phyloP scores from a whole-genome alignment of 2,113 vertebrate genomes.

The Neogale vison region DNA sequence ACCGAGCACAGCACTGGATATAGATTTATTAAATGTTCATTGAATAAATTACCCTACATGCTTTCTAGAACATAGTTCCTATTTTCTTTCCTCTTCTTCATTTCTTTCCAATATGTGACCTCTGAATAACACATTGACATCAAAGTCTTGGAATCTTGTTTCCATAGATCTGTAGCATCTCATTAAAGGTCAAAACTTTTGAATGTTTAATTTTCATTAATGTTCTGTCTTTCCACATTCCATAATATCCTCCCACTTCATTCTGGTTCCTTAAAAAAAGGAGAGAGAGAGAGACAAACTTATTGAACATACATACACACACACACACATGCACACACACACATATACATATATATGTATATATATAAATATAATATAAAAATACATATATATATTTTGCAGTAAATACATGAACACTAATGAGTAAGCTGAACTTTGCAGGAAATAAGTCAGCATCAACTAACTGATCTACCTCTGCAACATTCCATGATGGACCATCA shows the following conservation, averaged over 20 bases:
- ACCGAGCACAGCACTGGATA: not conserved
- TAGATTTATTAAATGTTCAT: not conserved
- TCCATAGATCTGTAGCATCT: not conserved
- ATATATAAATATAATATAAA: no score
- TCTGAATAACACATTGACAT: not conserved
- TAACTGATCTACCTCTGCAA: not conserved
- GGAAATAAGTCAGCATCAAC: not conserved
- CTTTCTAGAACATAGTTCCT: not conserved
- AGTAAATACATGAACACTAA: not conserved
- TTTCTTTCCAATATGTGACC: not conserved
- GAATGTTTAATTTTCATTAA: slow-evolving; percentile 5
- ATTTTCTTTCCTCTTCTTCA: not conserved
- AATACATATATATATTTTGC: no score
- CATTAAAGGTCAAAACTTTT: not conserved
- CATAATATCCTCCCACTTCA: not conserved
- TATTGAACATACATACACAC: not conserved
- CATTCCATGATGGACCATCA: not conserved
- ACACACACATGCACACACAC: no score
- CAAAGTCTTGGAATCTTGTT: not conserved
- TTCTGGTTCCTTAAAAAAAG: not conserved
- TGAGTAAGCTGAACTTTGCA: not conserved
- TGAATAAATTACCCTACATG: not conserved
- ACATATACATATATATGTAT: no score
- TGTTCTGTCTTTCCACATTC: not conserved
- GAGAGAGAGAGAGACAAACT: no score